Base-by-base conservation (phyloP, 2,113 vertebrate species). In the Cottus gobio region DNA sequence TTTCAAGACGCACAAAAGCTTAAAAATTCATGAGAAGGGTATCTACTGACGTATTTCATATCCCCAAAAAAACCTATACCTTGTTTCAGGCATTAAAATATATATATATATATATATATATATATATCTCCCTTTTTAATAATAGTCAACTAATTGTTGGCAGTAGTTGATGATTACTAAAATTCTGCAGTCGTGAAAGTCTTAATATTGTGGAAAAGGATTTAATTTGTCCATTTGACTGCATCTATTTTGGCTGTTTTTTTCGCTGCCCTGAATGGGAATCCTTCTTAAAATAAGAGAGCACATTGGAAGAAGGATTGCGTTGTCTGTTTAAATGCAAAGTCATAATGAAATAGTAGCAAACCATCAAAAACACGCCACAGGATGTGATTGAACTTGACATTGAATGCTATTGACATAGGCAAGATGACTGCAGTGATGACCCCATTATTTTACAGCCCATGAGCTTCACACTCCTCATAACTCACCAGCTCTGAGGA, bases 381-480 rank as follows among this genome's bases (percentile, higher is more conserved):
- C 44, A 26, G 31, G 39, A 85, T 2, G 7, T 82, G 60, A 78
- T 48, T 81, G 81, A 86, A 66, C 71, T 50, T 89, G 87, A 88
- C 84, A 76, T 60, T 75, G 66, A 85, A 24, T 31, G 44, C 31
- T 54, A 26, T 82, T 34, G 30, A 76, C 57, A 61, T 5, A 66
- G 67, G 9, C 36, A 15, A 9, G 39, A 66, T n/a, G 67, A 73
- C 86, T 73, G 64, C 62, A 61, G 73, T 2, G 80, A 85, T 89
- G 79, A 88, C 76, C 78, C 71, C 37, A 64, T 82, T 84, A 80
- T 82, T 89, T 82, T 82, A 81, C 76, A 85, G 67, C 86, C 76
- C 39, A 68, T 42, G 79, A 78, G 39, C 30, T 34, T 52, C 46
- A 22, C 46, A 52, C 46, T 9, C 11, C 64, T 69, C 66, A 15